These are phyloP conservation scores for Geophilus truncorum DNA, from an alignment of 2,888 invertebrate species.

Conservation along the genomic window DNA sequence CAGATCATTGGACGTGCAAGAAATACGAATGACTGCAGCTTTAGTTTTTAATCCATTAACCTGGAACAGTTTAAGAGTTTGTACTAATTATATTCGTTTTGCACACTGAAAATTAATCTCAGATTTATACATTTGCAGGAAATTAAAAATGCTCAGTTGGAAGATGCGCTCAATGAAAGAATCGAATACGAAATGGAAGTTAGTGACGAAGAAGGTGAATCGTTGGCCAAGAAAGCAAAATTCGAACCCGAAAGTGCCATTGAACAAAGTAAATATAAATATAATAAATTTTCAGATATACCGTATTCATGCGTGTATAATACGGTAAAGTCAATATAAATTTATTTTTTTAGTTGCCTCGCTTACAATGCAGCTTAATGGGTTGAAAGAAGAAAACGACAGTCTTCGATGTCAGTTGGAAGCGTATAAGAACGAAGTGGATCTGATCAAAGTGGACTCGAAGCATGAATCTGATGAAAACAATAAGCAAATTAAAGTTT, in stretches of 20 bases:
- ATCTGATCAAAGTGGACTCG: slow-evolving; percentile 74
- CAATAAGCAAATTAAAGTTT: slow-evolving; percentile 72
- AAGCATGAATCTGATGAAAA: slow-evolving; percentile 73
- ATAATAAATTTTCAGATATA: too few species aligned
- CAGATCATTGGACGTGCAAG: not conserved
- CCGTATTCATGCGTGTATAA: too few species aligned
- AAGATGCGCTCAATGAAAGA: slow-evolving; percentile 59
- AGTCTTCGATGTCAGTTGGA: slow-evolving; percentile 83
- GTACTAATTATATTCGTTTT: not conserved
- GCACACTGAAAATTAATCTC: not conserved
- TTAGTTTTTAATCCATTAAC: not conserved
- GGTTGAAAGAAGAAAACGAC: slow-evolving; percentile 74
- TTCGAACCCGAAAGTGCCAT: slow-evolving; percentile 29
- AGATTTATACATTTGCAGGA: slow-evolving; percentile 54
- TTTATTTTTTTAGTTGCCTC: not conserved
- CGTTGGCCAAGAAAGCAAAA: slow-evolving; percentile 29
- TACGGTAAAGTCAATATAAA: too few species aligned
- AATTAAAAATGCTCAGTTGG: slow-evolving; percentile 62
- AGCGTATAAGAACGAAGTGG: slow-evolving; percentile 90
- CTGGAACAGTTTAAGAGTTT: not conserved
- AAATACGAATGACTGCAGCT: not conserved
- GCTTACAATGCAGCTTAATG: slow-evolving; percentile 32
- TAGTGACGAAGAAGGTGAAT: slow-evolving; percentile 63
- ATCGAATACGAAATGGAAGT: slow-evolving; percentile 84
- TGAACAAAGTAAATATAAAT: slow-evolving; percentile 31